A percentile compares a stretch with the other conserved stretches of the same genome.
These are phyloP conservation scores for Conger conger DNA, from an alignment of 2,113 vertebrate genomes.

Conservation along the genomic window DNA sequence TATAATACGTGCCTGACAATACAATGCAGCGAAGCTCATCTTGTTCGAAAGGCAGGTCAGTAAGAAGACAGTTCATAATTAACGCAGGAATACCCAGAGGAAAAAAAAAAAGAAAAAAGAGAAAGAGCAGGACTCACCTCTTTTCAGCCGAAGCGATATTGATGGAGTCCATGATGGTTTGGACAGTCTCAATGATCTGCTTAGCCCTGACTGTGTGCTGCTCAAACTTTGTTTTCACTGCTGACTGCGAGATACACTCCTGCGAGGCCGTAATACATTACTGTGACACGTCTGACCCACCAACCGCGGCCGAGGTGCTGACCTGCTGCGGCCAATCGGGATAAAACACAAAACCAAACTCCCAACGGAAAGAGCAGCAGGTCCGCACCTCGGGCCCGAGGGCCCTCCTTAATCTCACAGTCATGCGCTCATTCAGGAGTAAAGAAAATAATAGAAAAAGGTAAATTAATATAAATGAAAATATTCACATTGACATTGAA, in stretches of 20 bases:
- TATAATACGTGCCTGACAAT: too few relatives aligned
- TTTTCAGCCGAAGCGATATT: slow-evolving; percentile 91
- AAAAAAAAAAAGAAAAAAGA: background rate
- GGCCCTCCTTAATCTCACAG: slow-evolving; percentile 68
- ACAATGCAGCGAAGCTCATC: too few relatives aligned
- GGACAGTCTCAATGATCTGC: slow-evolving; percentile 96
- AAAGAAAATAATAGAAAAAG: slow-evolving; percentile 51
- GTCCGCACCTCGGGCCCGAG: slow-evolving; percentile 55
- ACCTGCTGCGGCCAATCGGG: slow-evolving; percentile 65
- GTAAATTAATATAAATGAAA: slow-evolving; percentile 11
- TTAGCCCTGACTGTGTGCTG: slow-evolving; percentile 99
- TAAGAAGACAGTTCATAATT: background rate
- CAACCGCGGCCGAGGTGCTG: slow-evolving; percentile 62
- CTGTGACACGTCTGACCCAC: slow-evolving; percentile 42
- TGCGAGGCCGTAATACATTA: slow-evolving; percentile 96
- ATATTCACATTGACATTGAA: background rate
- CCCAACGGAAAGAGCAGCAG: slow-evolving; percentile 39
- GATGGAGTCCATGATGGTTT: slow-evolving; percentile 93
- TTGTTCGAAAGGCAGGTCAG: background rate
- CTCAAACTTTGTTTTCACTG: slow-evolving; percentile 99
- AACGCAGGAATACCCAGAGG: background rate
- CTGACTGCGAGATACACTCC: slow-evolving; percentile 99
- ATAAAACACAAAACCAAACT: slow-evolving; percentile 19
- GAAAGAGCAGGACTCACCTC: slow-evolving; percentile 76
- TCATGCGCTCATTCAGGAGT: slow-evolving; percentile 67